Evolutionary conservation across 1,140 invertebrate species (phyloP).

Genomic region (Habropoda laboriosa): DNA sequence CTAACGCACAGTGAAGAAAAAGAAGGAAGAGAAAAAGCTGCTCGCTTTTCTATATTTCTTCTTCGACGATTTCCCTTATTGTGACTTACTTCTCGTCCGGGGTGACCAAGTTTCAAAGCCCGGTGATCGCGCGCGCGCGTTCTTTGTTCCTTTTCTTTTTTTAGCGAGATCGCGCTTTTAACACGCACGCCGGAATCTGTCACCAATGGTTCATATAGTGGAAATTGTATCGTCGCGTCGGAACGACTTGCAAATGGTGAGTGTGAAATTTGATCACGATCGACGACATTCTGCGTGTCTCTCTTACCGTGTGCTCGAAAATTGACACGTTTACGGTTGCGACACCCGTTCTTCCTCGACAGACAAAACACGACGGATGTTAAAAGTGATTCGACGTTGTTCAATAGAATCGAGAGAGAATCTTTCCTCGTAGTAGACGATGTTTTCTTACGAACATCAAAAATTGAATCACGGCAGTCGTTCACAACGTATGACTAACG

Average conservation of each 20-base stretch:
- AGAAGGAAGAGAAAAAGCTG: too few relatives aligned
- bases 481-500: constrained; percentile 41
- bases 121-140: too few relatives aligned
- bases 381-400: not conserved
- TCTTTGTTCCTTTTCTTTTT: not conserved
- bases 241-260: constrained; percentile 81
- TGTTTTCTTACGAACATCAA: not conserved
- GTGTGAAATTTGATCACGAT: too few relatives aligned
- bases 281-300: constrained; percentile 24
- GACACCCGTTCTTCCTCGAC: too few relatives aligned
- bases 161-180: constrained; percentile 2
- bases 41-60: too few relatives aligned
- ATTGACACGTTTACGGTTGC: not conserved
- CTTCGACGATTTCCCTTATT: too few relatives aligned
- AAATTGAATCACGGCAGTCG: constrained; percentile 56
- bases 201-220: constrained; percentile 81
- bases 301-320: not conserved
- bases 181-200: constrained; percentile 43
- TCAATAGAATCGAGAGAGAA: not conserved
- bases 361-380: too few relatives aligned
- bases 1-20: constrained; percentile 37
- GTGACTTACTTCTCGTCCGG: too few relatives aligned
- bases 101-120: too few relatives aligned
- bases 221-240: constrained; percentile 81
- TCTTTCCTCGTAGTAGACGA: too few relatives aligned